Conservation (phyloP, 2,797 vertebrate species). For the Phyllotis vaccarum region DNA sequence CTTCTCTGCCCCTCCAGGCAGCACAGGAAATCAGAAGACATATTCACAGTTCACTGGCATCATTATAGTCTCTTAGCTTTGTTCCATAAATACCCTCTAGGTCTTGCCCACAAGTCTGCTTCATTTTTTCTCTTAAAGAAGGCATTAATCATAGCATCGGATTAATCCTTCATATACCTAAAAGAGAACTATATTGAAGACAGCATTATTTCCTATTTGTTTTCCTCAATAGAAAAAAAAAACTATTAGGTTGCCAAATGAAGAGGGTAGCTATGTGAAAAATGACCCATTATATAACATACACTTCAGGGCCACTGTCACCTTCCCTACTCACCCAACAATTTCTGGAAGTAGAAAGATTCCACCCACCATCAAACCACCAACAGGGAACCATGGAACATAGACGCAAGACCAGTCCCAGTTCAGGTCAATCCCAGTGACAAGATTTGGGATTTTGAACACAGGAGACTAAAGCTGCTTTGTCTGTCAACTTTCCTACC, state of each 20-base stretch:
- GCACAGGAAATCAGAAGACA: background rate
- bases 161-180: background rate
- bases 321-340: background rate
- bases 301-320: background rate
- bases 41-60: background rate
- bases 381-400: rapidly evolving
- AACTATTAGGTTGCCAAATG: background rate
- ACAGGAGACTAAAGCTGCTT: background rate
- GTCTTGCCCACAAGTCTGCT: background rate
- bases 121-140: constrained; percentile 13
- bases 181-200: background rate
- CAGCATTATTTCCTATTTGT: background rate
- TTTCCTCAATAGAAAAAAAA: constrained; percentile 27
- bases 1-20: background rate
- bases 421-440: background rate
- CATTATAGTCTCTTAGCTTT: background rate
- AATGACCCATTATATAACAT: background rate
- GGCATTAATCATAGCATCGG: background rate
- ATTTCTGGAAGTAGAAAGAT: background rate
- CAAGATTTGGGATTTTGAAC: background rate
- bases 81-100: background rate
- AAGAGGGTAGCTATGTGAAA: background rate
- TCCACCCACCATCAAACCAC: background rate
- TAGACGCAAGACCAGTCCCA: background rate
- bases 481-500: background rate